Conservation (phyloP, 2,113 vertebrate species). For the Corvus cornix region DNA sequence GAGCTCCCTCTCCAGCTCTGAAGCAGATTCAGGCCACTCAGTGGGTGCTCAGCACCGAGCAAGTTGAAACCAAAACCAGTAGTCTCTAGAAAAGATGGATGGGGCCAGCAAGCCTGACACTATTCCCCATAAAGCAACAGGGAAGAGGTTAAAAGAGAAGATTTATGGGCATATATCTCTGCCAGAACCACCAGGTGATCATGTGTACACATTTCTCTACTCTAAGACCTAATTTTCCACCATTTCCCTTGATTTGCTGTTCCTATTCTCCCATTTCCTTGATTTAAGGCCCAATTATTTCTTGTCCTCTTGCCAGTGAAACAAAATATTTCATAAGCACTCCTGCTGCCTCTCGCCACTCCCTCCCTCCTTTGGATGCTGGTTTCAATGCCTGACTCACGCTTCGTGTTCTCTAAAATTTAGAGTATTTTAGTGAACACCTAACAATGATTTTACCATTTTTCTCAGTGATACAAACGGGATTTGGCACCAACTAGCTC, state of each 20-base stretch:
- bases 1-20: not conserved
- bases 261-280: conserved; percentile 77
- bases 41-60: not conserved
- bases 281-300: conserved; percentile 85
- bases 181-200: conserved; percentile 69
- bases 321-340: conserved; percentile 80
- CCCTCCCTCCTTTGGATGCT: conserved; percentile 61
- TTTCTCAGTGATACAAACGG: conserved; percentile 55
- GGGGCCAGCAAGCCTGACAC: not conserved
- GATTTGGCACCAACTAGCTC: conserved; percentile 34
- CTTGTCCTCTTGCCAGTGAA: conserved; percentile 81
- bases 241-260: conserved; percentile 80
- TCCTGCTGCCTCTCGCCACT: conserved; percentile 47
- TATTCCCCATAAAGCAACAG: not conserved
- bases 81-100: not conserved
- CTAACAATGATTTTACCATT: conserved; percentile 58
- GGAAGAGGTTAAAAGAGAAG: conserved; percentile 66
- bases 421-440: conserved; percentile 59
- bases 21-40: not conserved
- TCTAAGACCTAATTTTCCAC: conserved; percentile 79
- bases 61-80: not conserved
- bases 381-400: conserved; percentile 72
- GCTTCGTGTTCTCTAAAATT: conserved; percentile 55
- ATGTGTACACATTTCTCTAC: conserved; percentile 76
- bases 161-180: conserved; percentile 62